Percentiles rank a stretch among this genome's conserved stretches.
Evolutionary conservation across 2,797 vertebrate genomes (phyloP).

Genomic region (Rhinogobio ventralis): DNA sequence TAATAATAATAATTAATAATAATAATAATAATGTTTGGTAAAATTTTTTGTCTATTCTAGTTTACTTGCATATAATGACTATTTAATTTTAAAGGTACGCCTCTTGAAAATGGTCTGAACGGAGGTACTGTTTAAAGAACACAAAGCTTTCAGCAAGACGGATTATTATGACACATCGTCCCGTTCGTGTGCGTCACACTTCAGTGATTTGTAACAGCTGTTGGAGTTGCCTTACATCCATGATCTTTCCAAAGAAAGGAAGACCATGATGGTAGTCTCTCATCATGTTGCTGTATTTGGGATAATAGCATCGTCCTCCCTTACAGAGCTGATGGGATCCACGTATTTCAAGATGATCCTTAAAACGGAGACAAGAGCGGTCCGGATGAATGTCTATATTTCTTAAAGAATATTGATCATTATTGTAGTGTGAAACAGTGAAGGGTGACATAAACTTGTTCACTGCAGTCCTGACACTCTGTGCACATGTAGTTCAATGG

Average conservation of each 20-base stretch:
- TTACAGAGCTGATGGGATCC: slow-evolving; percentile 30
- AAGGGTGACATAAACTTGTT: slow-evolving; percentile 43
- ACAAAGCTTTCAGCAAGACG: slow-evolving; percentile 58
- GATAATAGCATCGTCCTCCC: slow-evolving; percentile 33
- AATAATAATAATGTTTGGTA: slow-evolving; percentile 76
- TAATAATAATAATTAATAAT: slow-evolving; percentile 66
- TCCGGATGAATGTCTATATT: not conserved
- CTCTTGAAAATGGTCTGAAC: slow-evolving; percentile 78
- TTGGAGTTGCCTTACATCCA: not conserved
- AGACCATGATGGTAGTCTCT: not conserved
- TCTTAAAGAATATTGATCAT: slow-evolving; percentile 35
- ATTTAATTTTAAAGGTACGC: slow-evolving; percentile 82
- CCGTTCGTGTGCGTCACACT: slow-evolving; percentile 25
- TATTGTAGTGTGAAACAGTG: slow-evolving; percentile 55
- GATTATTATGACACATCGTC: slow-evolving; percentile 65
- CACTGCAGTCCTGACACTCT: slow-evolving; percentile 50
- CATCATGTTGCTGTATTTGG: slow-evolving; percentile 10
- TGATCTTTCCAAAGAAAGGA: slow-evolving; percentile 14
- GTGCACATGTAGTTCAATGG: slow-evolving; percentile 59
- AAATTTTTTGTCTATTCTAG: slow-evolving; percentile 79
- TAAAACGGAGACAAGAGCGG: slow-evolving; percentile 8
- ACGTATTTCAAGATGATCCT: slow-evolving; percentile 9
- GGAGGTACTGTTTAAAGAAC: slow-evolving; percentile 79
- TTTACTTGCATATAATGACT: slow-evolving; percentile 84
- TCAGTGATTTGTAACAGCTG: slow-evolving; percentile 46